phyloP scores from a whole-genome alignment of 2,113 vertebrate species.

The Thomomys bottae region DNA sequence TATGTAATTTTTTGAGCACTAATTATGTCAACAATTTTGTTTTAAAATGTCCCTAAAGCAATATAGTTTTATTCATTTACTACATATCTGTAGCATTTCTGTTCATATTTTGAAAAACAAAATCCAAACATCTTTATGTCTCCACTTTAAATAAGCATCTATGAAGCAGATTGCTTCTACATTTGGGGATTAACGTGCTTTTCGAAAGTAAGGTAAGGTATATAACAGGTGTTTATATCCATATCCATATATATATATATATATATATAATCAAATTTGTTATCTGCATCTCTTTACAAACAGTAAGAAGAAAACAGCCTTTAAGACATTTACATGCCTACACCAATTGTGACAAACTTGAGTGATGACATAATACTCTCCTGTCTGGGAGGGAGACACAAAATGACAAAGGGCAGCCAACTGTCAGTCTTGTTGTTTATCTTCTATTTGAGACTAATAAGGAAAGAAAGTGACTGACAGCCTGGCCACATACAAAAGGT shows the following conservation, averaged over 20 bases:
- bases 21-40: not conserved
- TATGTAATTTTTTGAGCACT: not conserved
- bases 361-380: conserved; percentile 85
- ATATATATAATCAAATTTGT: conserved; percentile 52
- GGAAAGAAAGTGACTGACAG: conserved; percentile 81
- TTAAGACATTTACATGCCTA: conserved; percentile 78
- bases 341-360: conserved; percentile 82
- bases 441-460: conserved; percentile 84
- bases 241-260: not conserved
- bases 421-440: conserved; percentile 87
- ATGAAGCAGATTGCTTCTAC: not conserved
- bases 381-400: conserved; percentile 82
- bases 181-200: not conserved
- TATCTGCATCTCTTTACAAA: conserved; percentile 63
- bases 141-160: not conserved
- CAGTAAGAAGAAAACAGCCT: conserved; percentile 76
- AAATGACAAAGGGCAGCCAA: conserved; percentile 85
- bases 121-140: not conserved
- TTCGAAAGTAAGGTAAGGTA: not conserved
- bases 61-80: not conserved
- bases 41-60: not conserved
- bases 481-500: conserved; percentile 63
- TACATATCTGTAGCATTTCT: not conserved
- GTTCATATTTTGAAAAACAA: conserved; percentile 21
- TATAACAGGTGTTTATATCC: not conserved